phyloP scores from a whole-genome alignment of 2,888 invertebrate genomes.

The Sphaeridia pumilis region DNA sequence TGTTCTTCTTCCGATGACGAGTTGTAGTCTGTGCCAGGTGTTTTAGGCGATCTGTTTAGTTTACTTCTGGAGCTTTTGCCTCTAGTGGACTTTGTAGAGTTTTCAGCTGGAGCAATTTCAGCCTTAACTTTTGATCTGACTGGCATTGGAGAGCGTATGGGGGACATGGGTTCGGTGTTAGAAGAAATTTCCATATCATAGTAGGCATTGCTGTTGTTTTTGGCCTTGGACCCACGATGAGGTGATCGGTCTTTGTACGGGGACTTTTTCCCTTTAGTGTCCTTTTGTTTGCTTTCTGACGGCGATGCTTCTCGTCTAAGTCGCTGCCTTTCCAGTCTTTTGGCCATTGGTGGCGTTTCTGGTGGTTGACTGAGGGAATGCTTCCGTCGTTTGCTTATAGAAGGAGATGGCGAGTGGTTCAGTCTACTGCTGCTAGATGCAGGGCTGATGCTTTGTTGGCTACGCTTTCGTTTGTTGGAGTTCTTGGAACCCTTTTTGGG shows the following conservation, averaged over 20 bases:
- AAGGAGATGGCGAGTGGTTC: constrained; percentile 14
- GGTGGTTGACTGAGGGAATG: constrained; percentile 13
- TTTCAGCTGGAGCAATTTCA: constrained; percentile 9
- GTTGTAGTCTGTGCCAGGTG: too few species aligned
- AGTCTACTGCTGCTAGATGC: not conserved
- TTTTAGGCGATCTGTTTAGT: not conserved
- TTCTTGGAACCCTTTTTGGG: not conserved
- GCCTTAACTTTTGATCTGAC: too few species aligned
- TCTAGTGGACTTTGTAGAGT: not conserved
- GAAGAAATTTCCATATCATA: constrained; percentile 13
- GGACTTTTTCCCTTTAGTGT: constrained; percentile 16
- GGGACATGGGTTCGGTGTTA: constrained; percentile 10
- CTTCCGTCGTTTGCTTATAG: constrained; percentile 9
- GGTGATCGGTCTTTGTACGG: constrained; percentile 12
- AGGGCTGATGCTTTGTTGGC: constrained; percentile 9
- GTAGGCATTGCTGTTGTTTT: not conserved
- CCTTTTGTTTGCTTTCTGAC: constrained; percentile 18
- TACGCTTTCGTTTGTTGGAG: not conserved
- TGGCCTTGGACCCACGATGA: not conserved
- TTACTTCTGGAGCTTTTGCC: not conserved
- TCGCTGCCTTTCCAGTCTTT: constrained; percentile 21
- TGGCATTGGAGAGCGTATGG: constrained; percentile 7
- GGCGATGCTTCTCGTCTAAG: constrained; percentile 9
- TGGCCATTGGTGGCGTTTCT: constrained; percentile 15
- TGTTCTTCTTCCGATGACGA: not conserved